Evolutionary conservation across 2,888 invertebrate species (phyloP), one percentile per base, ranked within the genome.

Genomic region (Ochropleura plecta): DNA sequence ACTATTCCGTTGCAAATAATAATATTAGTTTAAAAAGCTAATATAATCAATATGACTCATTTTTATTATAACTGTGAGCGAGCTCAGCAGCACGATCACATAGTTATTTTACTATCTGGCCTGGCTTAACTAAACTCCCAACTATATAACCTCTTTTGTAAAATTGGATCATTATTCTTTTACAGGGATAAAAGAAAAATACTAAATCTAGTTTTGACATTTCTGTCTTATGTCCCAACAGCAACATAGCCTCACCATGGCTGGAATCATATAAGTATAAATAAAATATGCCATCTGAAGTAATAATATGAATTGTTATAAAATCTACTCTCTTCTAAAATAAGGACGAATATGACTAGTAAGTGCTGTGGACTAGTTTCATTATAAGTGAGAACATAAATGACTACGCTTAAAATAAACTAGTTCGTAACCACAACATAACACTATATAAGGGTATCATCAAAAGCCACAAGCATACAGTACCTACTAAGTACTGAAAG

Each of bases 131-230:
- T 14, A 30, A 16, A 8, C 40, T 12, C 20, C 9, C 20, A 14
- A 51, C 14, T 0, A 30, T 9, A 8, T 55, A 49, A 49, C 57
- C 74, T 80, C 48, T 78, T 81, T 82, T 18, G 20, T 20, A 1
- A 44, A 53, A 16, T 51, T 72, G 12, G 5, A 44, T 66, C 14
- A 18, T 40, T n/a, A 16, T 53, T 53, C 53, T 51, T 68, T 5
- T 48, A 48, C 83, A 75, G 49, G 71, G 65, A 85, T 62, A 69
- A 80, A 51, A 59, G n/a, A 63, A 30, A 60, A 73, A 65, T 69
- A 44, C 55, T 20, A 68, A 30, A 30, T 30, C 60, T n/a, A 51
- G 46, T 51, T 51, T 46, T 81, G 85, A 71, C 81, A 46, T 40
- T 10, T 0, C 18, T 20, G 63, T 63, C 66, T n/a, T 63, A 8